Base-by-base conservation (phyloP, 2,113 vertebrate species). In the Perccottus glenii region DNA sequence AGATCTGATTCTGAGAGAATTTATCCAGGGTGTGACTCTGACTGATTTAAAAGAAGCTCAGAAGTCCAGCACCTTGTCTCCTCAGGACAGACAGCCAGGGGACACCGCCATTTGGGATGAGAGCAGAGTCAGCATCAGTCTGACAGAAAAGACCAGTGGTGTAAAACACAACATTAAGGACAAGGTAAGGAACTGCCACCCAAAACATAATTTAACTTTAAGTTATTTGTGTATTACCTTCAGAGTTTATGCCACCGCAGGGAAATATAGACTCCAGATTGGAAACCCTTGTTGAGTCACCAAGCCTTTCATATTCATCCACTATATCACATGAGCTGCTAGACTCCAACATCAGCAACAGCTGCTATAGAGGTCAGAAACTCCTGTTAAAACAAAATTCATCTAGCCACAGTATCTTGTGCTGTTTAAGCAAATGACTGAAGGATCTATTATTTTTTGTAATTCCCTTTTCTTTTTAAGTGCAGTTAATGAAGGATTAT, bases 31-130 rank as follows among this genome's bases (percentile, higher is more conserved):
- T 5, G 93, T 98, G 73, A 97, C 96, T 0, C 93, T 95, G 47
- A 93, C 96, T 3, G 96, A 98, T 46, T 90, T 98, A 65, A 94
- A 94, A 78, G 96, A 96, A 85, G 96, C 96, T 36, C 94, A 96
- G 75, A 92, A 85, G 80, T 94, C 89, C 51, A 93, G 89, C 82
- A 93, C 90, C 84, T 81, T 91, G 8, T 91, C 93, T 0, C 78
- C 87, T 61, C 86, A 80, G 0, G 95, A 94, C 56, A 86, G 85
- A 9, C 91, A 92, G 64, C 43, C 81, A 73, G 85, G 91, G 64
- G 12, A 69, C 47, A 2, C 87, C 59, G 40, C 64, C 58, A 15
- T 63, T 8, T 51, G 81, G 77, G 69, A 88, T 77, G 75, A 88
- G 52, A 60, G 85, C 61, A 63, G 86, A 86, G 32, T 36, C 70